Base-by-base conservation (phyloP, 1,140 invertebrate genomes). In the Telenomus remus region DNA sequence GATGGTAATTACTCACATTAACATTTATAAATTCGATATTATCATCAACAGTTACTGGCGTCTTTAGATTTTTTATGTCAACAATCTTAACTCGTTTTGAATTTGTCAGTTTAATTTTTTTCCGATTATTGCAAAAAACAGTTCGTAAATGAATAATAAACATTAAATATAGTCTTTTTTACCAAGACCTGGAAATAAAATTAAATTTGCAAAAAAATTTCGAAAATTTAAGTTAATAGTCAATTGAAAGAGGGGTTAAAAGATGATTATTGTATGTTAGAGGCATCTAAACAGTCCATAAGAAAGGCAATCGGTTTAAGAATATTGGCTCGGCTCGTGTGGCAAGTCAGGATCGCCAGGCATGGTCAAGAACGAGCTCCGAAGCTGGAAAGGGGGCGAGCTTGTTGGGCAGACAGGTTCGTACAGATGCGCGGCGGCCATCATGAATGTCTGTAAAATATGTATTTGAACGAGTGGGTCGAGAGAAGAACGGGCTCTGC, bases 371-470 rank as follows among this genome's bases (percentile, higher is more conserved):
- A 76, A 39, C 61, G 76, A 37, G 15, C 49, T n/a, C 44, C 39
- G 47, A 6, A 12, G 44, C 47, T 61, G 60, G 47, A 79, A 81
- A 79, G 73, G 82, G 80, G 81, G 76, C 81, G 80, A 85, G 79
- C 81, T 74, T 79, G 80, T 69, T 61, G 72, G 79, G 77, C 81
- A 84, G 85, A 85, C 86, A 86, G 85, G 87, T 87, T 86, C 82
- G 83, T 82, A 86, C 85, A 87, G 86, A 87, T 87, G 86, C 82
- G 84, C 83, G 87, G 84, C 87, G 86, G 86, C 87, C 87, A 88
- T 88, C 87, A 88, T 88, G 87, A 87, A 88, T 87, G 86, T 82
- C 85, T 83, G 87, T 88, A 85, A 88, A 88, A 88, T 88, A 88
- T 88, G 87, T 88, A 88, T 87, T 88, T 82, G 81, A 79, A 78